A percentile compares a stretch with the other conserved stretches of the same genome.
These are phyloP conservation scores for Carassius auratus DNA, from an alignment of 2,113 vertebrate genomes.

Conservation along the genomic window DNA sequence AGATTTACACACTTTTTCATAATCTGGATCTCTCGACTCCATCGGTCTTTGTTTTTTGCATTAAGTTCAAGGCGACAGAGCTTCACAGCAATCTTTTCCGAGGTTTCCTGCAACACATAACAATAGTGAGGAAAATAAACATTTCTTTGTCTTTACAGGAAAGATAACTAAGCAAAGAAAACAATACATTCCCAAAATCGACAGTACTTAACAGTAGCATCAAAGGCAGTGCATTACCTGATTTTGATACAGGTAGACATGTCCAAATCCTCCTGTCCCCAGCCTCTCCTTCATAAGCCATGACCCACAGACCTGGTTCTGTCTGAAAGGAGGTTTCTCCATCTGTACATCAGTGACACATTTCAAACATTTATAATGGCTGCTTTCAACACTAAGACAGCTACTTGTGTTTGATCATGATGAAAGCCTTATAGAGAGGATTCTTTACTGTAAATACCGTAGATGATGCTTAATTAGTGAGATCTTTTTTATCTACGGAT, in stretches of 20 bases:
- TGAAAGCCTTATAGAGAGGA: background rate
- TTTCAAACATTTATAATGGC: background rate
- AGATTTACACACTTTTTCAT: constrained; percentile 90
- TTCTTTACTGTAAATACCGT: background rate
- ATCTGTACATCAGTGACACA: constrained; percentile 61
- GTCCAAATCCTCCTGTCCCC: constrained; percentile 92
- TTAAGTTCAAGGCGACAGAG: constrained; percentile 92
- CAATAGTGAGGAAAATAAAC: background rate
- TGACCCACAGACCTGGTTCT: constrained; percentile 78
- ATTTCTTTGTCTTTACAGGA: background rate
- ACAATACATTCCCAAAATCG: constrained; percentile 13
- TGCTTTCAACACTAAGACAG: background rate
- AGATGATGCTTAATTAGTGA: background rate
- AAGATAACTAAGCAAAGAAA: background rate
- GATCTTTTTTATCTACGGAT: background rate
- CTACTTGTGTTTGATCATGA: background rate
- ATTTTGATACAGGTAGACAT: constrained; percentile 92
- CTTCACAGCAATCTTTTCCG: constrained; percentile 90
- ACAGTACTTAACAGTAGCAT: background rate
- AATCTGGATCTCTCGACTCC: constrained; percentile 96
- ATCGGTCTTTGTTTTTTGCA: constrained; percentile 88
- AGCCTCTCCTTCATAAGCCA: constrained; percentile 93
- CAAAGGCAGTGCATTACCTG: constrained; percentile 70
- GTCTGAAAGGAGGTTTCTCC: constrained; percentile 80
- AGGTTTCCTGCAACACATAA: constrained; percentile 65